phyloP scores from a whole-genome alignment of 2,113 vertebrate species.

The Passer domesticus region DNA sequence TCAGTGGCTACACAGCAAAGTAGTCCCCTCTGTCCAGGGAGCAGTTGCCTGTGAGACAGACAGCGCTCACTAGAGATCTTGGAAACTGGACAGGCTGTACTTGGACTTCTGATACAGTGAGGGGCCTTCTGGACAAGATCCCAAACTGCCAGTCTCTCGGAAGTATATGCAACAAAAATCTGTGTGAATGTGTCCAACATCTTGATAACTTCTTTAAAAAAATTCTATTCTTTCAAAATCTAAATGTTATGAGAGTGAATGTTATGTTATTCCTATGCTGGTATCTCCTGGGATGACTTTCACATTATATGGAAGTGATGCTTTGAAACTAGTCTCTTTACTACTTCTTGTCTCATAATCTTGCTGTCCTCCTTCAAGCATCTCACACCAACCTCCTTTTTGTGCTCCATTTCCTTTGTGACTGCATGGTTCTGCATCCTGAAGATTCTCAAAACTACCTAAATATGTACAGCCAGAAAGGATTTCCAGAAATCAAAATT shows the following conservation, averaged over 20 bases:
- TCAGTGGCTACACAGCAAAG: rapidly evolving
- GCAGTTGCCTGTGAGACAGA: not conserved
- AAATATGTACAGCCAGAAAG: not conserved
- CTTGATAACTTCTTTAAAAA: not conserved
- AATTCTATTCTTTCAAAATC: not conserved
- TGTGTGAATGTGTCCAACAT: not conserved
- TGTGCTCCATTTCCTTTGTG: not conserved
- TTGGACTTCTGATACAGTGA: not conserved
- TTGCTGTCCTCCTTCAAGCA: not conserved
- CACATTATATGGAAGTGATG: not conserved
- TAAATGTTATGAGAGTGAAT: not conserved
- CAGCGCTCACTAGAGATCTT: not conserved
- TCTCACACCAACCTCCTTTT: not conserved
- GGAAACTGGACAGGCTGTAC: not conserved
- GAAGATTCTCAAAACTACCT: not conserved
- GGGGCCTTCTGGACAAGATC: not conserved
- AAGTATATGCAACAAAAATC: not conserved
- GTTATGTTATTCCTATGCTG: not conserved
- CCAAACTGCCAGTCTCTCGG: not conserved
- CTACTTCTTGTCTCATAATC: not conserved
- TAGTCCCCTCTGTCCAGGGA: not conserved
- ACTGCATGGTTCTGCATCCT: not conserved
- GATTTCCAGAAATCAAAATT: not conserved
- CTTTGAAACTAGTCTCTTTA: constrained; percentile 11
- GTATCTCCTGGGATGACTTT: not conserved